Percentiles rank a stretch among this genome's conserved stretches.
Evolutionary conservation across 2,113 vertebrate species (phyloP).

Genomic region (Percina caprodes): DNA sequence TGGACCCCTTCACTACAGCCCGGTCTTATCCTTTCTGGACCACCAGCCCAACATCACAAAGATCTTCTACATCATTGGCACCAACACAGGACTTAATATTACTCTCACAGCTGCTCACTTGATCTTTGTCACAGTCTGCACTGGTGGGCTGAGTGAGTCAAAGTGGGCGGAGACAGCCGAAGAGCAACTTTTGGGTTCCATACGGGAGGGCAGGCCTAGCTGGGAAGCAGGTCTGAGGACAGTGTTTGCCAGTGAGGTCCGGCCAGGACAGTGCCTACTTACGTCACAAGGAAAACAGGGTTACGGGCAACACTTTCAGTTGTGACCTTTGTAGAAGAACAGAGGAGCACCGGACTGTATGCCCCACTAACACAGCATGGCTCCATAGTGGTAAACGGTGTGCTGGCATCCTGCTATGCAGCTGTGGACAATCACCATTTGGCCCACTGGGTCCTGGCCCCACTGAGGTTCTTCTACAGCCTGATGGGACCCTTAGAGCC

Average conservation of each 20-base stretch:
- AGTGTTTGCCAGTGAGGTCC: constrained; percentile 90
- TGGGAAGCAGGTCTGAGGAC: constrained; percentile 77
- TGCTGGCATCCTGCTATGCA: constrained; percentile 95
- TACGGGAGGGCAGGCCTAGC: background rate
- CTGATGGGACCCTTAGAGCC: constrained; percentile 80
- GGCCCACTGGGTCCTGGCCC: constrained; percentile 93
- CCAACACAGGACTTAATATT: constrained; percentile 84
- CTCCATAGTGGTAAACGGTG: constrained; percentile 92
- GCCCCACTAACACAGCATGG: constrained; percentile 94
- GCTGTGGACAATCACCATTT: constrained; percentile 89
- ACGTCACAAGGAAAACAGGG: constrained; percentile 36
- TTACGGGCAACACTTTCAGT: constrained; percentile 73
- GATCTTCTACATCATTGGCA: constrained; percentile 90
- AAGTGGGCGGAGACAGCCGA: constrained; percentile 8
- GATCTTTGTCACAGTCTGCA: constrained; percentile 87
- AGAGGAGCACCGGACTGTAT: constrained; percentile 85
- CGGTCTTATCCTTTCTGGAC: constrained; percentile 94
- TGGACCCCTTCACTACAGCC: constrained; percentile 89
- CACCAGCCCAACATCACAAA: constrained; percentile 82
- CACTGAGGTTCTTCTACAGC: constrained; percentile 88
- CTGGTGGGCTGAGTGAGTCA: constrained; percentile 66
- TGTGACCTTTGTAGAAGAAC: constrained; percentile 84
- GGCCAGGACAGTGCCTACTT: constrained; percentile 91
- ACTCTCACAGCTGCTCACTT: constrained; percentile 93
- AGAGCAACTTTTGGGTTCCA: background rate